Base-by-base conservation (phyloP, 2,888 invertebrate species). In the Anoncus sp. region DNA sequence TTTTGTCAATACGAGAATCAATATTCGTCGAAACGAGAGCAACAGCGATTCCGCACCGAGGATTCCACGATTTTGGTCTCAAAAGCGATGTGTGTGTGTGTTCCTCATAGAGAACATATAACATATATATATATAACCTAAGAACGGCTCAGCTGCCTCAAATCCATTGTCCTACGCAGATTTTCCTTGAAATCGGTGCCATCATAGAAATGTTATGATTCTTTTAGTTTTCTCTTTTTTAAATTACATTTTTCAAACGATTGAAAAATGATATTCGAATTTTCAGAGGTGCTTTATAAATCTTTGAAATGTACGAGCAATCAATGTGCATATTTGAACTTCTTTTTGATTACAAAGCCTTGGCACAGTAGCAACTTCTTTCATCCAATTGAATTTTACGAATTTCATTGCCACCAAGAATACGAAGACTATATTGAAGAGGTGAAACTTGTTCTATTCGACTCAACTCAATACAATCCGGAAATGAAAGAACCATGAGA, bases 21-120 rank as follows among this genome's bases (percentile, higher is more conserved):
- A 66, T 66, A 66, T 66, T 66, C 53, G 16, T 40, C 38, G 40
- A 18, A 35, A 27, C 40, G 40, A 40, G 20, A 22, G n/a, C 43
- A 43, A 59, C 9, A n/a, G 40, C 38, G n/a, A 22, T 59, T 43
- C 40, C 20, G 20, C 12, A 57, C 14, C n/a, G 40, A n/a, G 24
- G 22, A 3, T 24, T 7, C 38, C 9, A 9, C 20, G n/a, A 24
- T 43, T 59, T 43, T 3, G 18, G 24, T 24, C 40, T 22, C 40
- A 43, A 20, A 59, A 59, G 24, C 20, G 14, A 40, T 7, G 31
- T 4, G 31, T 6, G 31, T 6, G 31, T 31, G 4, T 31, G 4
- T 4, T 31, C 7, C 31, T 31, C 7, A 6, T 7, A 7, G n/a
- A n/a, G n/a, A n/a, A n/a, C n/a, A n/a, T n/a, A n/a, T n/a, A n/a